phyloP scores from a whole-genome alignment of 1,140 invertebrate genomes.

The Drosophila quadrilineata region DNA sequence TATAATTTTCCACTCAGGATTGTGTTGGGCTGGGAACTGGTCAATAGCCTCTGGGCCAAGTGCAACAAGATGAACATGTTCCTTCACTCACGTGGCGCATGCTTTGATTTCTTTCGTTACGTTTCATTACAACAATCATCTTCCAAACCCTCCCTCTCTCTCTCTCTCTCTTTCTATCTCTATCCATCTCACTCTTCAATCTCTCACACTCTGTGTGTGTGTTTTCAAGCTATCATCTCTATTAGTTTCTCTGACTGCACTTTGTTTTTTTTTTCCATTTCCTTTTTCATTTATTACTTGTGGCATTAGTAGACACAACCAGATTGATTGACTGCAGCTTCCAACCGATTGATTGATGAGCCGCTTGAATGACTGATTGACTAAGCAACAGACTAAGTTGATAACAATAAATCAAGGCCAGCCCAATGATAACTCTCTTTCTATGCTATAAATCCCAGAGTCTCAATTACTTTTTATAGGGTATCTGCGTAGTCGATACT shows the following conservation, averaged over 20 bases:
- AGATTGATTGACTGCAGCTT: slow-evolving; percentile 14
- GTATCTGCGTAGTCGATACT: no score
- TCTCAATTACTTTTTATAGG: not conserved
- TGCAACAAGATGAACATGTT: slow-evolving; percentile 63
- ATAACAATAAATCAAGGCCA: not conserved
- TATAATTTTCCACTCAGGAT: slow-evolving; percentile 56
- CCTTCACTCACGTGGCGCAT: slow-evolving; percentile 70
- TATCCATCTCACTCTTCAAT: not conserved
- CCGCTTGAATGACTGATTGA: not conserved
- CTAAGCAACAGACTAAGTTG: not conserved
- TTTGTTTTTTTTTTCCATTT: no score
- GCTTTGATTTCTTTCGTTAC: slow-evolving; percentile 76
- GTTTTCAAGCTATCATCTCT: slow-evolving; percentile 17
- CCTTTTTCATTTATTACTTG: slow-evolving; percentile 41
- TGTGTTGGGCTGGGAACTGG: not conserved
- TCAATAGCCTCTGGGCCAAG: slow-evolving; percentile 11
- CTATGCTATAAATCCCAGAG: not conserved
- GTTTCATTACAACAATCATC: slow-evolving; percentile 76
- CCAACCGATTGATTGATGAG: not conserved
- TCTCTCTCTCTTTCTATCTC: not conserved
- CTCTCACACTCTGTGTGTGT: not conserved
- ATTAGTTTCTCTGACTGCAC: not conserved
- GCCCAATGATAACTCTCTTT: no score
- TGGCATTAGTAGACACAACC: slow-evolving; percentile 30
- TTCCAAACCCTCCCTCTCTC: slow-evolving; percentile 4